Evolutionary conservation across 2,113 vertebrate species (phyloP), one percentile per base, ranked within the genome.

Genomic region (Serilophus lunatus): DNA sequence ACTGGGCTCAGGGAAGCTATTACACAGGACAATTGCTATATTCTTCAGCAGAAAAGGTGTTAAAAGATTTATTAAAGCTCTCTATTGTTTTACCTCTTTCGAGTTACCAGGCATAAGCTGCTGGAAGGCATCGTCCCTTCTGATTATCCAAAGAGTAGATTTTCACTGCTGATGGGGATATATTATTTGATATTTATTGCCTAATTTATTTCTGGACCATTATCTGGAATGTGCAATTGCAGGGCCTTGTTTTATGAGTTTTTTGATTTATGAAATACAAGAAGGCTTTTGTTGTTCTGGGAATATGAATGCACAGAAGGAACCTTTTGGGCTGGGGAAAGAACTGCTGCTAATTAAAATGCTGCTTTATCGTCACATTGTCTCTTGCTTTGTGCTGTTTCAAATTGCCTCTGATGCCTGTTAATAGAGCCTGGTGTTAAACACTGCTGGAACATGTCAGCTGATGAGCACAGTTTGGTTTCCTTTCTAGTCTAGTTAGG

Each of bases 171-270:
- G 90, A 63, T 86, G 88, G 90, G 95, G 96, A 86, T 90, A 20
- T 69, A 85, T 92, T 90, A 90, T 93, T 95, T 68, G 92, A 59
- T 85, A 66, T 93, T 95, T 96, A 90, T 86, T 81, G 92, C 90
- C 93, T 95, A 45, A 81, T 94, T 96, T 94, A 87, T 80, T 91
- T 83, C 96, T 88, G 96, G 88, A 65, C 92, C 77, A 45, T 95
- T 88, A 72, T 65, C 76, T 75, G 94, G 86, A 93, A 76, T 79
- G 83, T 72, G 86, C 95, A 86, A 92, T 93, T 81, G 86, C 51
- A 95, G 91, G 54, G 86, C 86, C 42, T 65, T 57, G 79, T 85
- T 94, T 93, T 83, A 76, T 68, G 92, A 92, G 42, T 45, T 42
- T 80, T 93, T 26, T 89, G 95, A 87, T 97, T 92, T 93, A 89